A percentile compares a stretch with the other conserved stretches of the same genome.
Conservation (phyloP, 2,797 vertebrate species). For the Buceros bicornis region DNA sequence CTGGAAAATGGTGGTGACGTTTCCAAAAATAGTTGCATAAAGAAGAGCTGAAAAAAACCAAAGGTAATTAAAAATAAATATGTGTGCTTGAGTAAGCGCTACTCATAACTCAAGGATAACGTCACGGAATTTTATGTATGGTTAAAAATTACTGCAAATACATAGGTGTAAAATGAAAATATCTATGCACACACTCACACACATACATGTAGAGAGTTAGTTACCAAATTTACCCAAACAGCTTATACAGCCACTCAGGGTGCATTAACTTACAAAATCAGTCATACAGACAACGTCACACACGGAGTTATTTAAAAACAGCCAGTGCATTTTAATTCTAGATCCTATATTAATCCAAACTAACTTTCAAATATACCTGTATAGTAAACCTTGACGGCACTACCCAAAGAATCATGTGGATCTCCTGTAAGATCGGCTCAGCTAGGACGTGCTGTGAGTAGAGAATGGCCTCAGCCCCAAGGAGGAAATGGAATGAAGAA, state of each 20-base stretch:
- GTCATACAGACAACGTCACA: background rate
- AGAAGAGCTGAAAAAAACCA: conserved; percentile 89
- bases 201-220: background rate
- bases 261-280: background rate
- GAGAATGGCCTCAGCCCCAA: background rate
- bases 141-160: background rate
- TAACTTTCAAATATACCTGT: background rate
- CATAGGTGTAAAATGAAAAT: background rate
- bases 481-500: background rate
- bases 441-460: background rate
- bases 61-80: conserved; percentile 28
- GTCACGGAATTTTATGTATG: background rate
- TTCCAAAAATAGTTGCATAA: conserved; percentile 98
- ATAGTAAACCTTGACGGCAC: background rate
- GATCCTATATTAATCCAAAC: background rate
- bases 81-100: background rate
- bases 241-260: background rate
- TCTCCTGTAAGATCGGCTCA: background rate
- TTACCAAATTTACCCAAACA: background rate
- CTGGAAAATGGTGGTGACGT: conserved; percentile 98
- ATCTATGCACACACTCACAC: background rate
- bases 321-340: background rate
- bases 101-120: background rate
- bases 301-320: background rate
- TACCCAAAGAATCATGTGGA: background rate